Evolutionary conservation across 1,140 invertebrate genomes (phyloP), one percentile per base, ranked within the genome.

Genomic region (Megalonaias nervosa): DNA sequence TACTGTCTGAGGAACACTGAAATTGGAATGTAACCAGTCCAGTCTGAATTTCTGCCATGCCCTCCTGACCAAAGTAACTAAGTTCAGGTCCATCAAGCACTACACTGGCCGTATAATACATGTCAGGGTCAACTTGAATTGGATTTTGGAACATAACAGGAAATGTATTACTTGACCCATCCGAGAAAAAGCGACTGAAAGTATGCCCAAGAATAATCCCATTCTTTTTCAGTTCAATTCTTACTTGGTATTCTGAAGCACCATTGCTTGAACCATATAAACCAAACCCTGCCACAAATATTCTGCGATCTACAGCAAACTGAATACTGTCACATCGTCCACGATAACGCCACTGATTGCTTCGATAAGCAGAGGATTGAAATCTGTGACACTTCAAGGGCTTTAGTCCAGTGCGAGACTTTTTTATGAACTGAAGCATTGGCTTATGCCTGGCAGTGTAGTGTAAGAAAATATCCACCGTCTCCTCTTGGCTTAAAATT

Each of bases 321-420:
- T 94, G 93, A 71, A 97, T 96, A 84, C 95, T 92, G 91, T 97
- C 96, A 81, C 94, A 95, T 0, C 95, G 95, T 9, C 96, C 96
- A 87, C 94, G 94, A 85, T 97, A 97, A 4, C 96, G 95, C 96
- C 96, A 97, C 82, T 99, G 97, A 89, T 98, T 99, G 86, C 96
- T 97, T 82, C 97, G 93, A 89, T 98, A 98, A 6, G 97, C 97
- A 87, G 96, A 98, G 1, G 97, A 98, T 89, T 97, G 96, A 89
- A 99, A 99, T 89, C 97, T 93, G 89, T 97, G 97, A 86, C 97
- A 98, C 17, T 97, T 77, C 93, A 97, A 95, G 80, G 97, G 94
- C 91, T 96, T 96, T 13, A 98, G 91, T 76, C 97, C 97, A 75
- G 94, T 93, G 84, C 97, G 92, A 6, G 94, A 91, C 89, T 96